Percentiles rank a stretch among this genome's conserved stretches.
Conservation (phyloP, 2,113 vertebrate genomes). For the Scomber scombrus region DNA sequence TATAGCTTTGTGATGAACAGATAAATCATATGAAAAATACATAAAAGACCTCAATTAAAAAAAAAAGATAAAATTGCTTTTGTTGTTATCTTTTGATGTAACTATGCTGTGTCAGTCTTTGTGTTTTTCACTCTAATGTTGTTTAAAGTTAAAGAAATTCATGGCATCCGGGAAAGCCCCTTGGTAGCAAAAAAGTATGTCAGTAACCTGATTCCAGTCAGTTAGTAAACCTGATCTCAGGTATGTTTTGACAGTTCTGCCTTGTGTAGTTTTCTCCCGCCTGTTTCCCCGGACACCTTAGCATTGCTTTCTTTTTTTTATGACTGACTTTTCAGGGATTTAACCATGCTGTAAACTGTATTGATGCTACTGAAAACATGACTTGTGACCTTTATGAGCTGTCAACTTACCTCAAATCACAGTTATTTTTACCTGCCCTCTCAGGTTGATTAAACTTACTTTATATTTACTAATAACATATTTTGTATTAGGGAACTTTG, state of each 20-base stretch:
- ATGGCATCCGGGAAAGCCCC: neutral
- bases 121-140: neutral
- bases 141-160: constrained; percentile 15
- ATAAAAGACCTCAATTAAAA: no score
- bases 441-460: neutral
- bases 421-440: neutral
- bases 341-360: neutral
- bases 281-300: neutral
- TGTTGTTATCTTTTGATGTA: neutral
- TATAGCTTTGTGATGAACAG: neutral
- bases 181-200: neutral
- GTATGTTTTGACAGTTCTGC: neutral
- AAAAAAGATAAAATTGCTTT: neutral
- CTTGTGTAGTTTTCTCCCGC: neutral
- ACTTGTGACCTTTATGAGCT: constrained; percentile 9
- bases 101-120: neutral
- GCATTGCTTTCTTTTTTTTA: neutral
- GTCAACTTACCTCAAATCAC: neutral
- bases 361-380: neutral
- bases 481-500: neutral
- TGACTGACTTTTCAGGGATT: neutral
- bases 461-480: neutral
- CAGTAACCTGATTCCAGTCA: neutral
- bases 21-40: no score
- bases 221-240: neutral